phyloP scores from a whole-genome alignment of 2,113 vertebrate genomes.

The Octodon degus region DNA sequence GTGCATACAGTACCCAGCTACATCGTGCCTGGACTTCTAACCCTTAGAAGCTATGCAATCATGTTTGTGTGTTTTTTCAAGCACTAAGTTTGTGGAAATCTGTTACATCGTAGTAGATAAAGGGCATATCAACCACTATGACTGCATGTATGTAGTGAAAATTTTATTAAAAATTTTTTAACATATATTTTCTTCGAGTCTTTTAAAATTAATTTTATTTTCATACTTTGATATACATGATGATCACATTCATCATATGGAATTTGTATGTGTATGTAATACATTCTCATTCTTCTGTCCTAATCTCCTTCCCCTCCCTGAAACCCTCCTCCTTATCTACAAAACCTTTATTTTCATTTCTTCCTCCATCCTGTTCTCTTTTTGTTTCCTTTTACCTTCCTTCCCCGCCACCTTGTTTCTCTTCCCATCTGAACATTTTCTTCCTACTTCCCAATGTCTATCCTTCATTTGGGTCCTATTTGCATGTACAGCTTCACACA shows the following conservation, averaged over 20 bases:
- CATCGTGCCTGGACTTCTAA: neutral
- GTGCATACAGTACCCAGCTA: neutral
- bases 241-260: neutral
- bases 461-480: neutral
- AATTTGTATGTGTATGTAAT: neutral
- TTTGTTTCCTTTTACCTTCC: neutral
- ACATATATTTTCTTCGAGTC: neutral
- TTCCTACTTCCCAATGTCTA: neutral
- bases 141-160: neutral
- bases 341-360: neutral
- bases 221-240: neutral
- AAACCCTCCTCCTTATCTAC: neutral
- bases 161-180: neutral
- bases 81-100: neutral
- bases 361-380: neutral
- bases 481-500: neutral
- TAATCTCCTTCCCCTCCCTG: neutral
- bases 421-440: neutral
- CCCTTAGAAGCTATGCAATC: slow-evolving; percentile 11
- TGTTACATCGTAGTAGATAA: neutral
- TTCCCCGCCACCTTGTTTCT: neutral
- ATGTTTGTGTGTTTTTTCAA: neutral
- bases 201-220: neutral
- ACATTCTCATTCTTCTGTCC: neutral
- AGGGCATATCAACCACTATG: neutral